Evolutionary conservation across 1,140 invertebrate species (phyloP).

Genomic region (Tetramorium alpestre): DNA sequence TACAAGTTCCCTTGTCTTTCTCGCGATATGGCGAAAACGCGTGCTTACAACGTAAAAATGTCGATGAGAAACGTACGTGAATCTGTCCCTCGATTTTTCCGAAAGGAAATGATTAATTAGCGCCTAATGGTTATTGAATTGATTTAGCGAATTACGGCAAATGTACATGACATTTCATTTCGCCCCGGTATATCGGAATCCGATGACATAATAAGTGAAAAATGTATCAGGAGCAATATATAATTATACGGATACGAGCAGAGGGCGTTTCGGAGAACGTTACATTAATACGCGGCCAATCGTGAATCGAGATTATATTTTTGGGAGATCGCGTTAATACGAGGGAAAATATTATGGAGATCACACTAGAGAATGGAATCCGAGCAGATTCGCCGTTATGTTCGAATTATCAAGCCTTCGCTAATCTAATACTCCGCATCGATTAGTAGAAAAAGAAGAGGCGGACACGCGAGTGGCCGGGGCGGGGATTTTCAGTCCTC

Average conservation of each 20-base stretch:
- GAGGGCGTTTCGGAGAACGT: background rate
- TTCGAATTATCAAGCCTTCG: background rate
- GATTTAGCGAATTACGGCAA: background rate
- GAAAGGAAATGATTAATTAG: slow-evolving; percentile 2
- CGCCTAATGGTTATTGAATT: slow-evolving; percentile 16
- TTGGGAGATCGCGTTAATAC: background rate
- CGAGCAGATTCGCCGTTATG: background rate
- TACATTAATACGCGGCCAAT: background rate
- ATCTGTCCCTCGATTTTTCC: background rate
- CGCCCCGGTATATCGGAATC: slow-evolving; percentile 11
- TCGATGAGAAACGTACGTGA: background rate
- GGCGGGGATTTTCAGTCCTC: background rate
- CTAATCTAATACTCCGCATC: slow-evolving; percentile 29
- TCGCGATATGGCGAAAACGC: slow-evolving; percentile 36
- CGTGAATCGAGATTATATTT: slow-evolving; percentile 15
- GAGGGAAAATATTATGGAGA: background rate
- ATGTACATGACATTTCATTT: background rate
- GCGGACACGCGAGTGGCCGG: no score
- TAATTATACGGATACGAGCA: background rate
- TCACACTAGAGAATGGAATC: background rate
- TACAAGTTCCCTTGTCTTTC: slow-evolving; percentile 51
- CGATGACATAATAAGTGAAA: slow-evolving; percentile 4
- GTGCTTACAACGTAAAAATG: background rate
- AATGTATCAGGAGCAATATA: background rate
- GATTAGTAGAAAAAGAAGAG: slow-evolving; percentile 27